Evolutionary conservation across 2,797 vertebrate species (phyloP).

Genomic region (Gymnothorax javanicus): DNA sequence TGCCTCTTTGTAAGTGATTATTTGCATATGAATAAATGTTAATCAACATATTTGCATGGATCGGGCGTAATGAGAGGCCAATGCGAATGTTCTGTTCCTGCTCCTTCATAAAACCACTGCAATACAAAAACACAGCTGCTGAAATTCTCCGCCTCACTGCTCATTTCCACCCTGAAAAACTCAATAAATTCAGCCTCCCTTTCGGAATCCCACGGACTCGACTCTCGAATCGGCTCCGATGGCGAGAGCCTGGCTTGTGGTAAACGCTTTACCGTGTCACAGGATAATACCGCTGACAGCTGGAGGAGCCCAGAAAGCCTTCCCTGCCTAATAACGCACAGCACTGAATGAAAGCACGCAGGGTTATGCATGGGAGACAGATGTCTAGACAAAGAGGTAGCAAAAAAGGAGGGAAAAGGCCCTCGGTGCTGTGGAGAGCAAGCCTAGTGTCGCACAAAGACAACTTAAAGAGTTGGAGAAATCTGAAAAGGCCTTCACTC

Average conservation of each 20-base stretch:
- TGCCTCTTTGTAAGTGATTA: neutral
- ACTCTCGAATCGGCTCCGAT: constrained; percentile 58
- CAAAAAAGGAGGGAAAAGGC: constrained; percentile 49
- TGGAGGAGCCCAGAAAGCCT: constrained; percentile 64
- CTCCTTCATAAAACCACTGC: neutral
- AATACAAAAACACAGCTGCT: neutral
- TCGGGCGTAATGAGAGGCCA: neutral
- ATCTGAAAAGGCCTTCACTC: neutral
- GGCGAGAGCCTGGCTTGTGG: constrained; percentile 28
- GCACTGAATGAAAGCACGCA: constrained; percentile 58
- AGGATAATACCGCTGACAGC: constrained; percentile 69
- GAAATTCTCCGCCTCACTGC: neutral
- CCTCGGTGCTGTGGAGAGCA: constrained; percentile 47
- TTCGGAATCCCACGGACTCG: constrained; percentile 39
- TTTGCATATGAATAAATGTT: constrained; percentile 12
- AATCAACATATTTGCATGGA: neutral
- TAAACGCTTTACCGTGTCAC: constrained; percentile 16
- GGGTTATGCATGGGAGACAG: constrained; percentile 61
- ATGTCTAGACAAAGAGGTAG: constrained; percentile 69
- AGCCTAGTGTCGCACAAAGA: constrained; percentile 8
- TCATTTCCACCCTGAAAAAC: neutral
- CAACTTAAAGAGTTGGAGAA: neutral
- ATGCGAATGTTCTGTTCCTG: neutral
- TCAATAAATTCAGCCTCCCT: neutral
- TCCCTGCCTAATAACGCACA: constrained; percentile 33